Evolutionary conservation across 2,797 vertebrate species (phyloP).

Genomic region (Sebastes glaucus): DNA sequence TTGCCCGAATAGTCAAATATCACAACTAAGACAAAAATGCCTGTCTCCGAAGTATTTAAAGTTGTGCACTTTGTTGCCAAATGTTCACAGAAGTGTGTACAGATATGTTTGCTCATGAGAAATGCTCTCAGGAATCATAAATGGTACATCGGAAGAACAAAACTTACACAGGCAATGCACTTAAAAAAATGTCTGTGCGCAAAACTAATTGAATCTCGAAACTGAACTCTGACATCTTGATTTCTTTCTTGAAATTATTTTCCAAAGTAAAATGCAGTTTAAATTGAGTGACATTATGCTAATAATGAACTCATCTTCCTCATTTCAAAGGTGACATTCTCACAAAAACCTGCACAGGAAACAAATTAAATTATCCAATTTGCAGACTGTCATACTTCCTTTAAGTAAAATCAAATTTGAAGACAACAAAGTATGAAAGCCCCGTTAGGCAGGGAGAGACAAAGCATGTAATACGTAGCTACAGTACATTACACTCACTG

Average conservation of each 20-base stretch:
- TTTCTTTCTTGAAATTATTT: not conserved
- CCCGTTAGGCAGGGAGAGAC: slow-evolving; percentile 4
- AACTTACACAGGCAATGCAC: not conserved
- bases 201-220: not conserved
- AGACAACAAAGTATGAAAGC: slow-evolving; percentile 20
- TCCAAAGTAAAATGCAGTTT: not conserved
- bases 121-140: slow-evolving; percentile 4
- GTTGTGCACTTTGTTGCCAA: slow-evolving; percentile 35
- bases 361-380: slow-evolving; percentile 37
- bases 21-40: slow-evolving; percentile 44
- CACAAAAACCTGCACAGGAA: not conserved
- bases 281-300: slow-evolving; percentile 8
- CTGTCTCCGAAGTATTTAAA: slow-evolving; percentile 26
- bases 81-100: slow-evolving; percentile 36
- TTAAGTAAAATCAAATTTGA: slow-evolving; percentile 17
- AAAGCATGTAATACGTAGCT: slow-evolving; percentile 17
- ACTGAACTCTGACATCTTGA: slow-evolving; percentile 10
- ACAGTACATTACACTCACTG: slow-evolving; percentile 26
- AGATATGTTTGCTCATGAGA: slow-evolving; percentile 28
- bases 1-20: slow-evolving; percentile 53
- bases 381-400: not conserved
- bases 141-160: not conserved
- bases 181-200: not conserved
- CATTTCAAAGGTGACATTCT: slow-evolving; percentile 2
- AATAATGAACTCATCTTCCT: not conserved